Base-by-base conservation (phyloP, 2,113 vertebrate genomes). In the Circaetus gallicus region DNA sequence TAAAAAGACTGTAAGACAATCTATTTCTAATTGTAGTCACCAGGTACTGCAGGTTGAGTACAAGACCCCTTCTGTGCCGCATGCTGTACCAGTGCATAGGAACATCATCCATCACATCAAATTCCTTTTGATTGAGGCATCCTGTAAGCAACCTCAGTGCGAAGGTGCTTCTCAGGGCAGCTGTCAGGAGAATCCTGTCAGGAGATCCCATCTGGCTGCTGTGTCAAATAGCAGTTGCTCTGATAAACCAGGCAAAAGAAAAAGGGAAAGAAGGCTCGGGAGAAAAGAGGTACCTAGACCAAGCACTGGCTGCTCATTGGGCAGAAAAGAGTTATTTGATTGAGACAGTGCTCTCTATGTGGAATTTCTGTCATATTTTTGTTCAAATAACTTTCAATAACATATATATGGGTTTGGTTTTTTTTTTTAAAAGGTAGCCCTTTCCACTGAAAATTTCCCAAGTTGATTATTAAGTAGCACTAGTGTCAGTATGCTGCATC, bases 371-470 rank as follows among this genome's bases (percentile, higher is more conserved):
- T 31, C 42, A 70, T 83, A 29, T 31, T 53, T 31, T 53, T 92
- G 59, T 83, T 95, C 73, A 96, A 90, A 80, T 72, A 86, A 80
- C 84, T 96, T 91, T 86, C 93, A 96, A 62, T 96, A 86, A 69
- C 38, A 22, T 86, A 80, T 88, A 34, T 18, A 10, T 53, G 16
- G 15, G 4, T n/a, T 34, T 34, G 22, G 5, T 18, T 36, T 92
- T 47, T 94, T 91, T 93, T 80, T 86, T 50, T 11, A 83, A 72
- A 86, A 69, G 47, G 47, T 91, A 73, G 70, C 89, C 49, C 36
- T 89, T 95, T 89, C 95, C 29, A 85, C 95, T 52, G 86, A 87
- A 91, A 95, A 73, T n/a, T 77, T 80, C 83, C 56, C 40, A 72
- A 17, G 56, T 69, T 72, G 61, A 70, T 36, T 56, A 21, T 78